Evolutionary conservation across 1,140 invertebrate species (phyloP).

Genomic region (Drosophila albomicans): DNA sequence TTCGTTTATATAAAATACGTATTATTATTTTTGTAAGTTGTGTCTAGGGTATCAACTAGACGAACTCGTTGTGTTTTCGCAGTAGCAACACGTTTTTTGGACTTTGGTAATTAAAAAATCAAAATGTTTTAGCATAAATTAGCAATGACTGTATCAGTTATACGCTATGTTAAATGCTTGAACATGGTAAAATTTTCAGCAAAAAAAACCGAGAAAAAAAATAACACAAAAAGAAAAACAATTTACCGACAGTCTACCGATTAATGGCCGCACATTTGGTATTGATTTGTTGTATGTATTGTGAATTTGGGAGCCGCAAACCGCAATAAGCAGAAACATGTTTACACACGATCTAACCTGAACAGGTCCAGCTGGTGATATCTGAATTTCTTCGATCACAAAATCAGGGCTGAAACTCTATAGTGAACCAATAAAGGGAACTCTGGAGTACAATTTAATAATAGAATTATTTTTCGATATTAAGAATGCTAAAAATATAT

Average conservation of each 20-base stretch:
- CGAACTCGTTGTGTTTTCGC: background rate
- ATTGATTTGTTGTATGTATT: constrained; percentile 19
- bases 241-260: constrained; percentile 8
- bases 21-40: background rate
- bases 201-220: constrained; percentile 20
- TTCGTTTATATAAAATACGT: background rate
- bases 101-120: constrained; percentile 36
- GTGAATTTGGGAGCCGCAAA: constrained; percentile 45
- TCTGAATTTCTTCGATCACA: constrained; percentile 8
- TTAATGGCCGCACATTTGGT: constrained; percentile 20
- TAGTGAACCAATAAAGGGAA: background rate
- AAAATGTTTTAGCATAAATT: constrained; percentile 53
- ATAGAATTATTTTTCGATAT: background rate
- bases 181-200: constrained; percentile 44
- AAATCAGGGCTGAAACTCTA: constrained; percentile 25
- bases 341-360: constrained; percentile 52
- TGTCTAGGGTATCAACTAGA: background rate
- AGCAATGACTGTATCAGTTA: constrained; percentile 26
- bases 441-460: background rate
- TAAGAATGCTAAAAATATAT: constrained; percentile 17
- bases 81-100: background rate
- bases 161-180: constrained; percentile 46
- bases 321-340: constrained; percentile 63
- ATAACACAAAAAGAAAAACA: constrained; percentile 2
- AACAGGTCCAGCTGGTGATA: constrained; percentile 39